These are phyloP conservation scores for Gymnarchus niloticus DNA, from an alignment of 2,113 vertebrate genomes.

Conservation along the genomic window DNA sequence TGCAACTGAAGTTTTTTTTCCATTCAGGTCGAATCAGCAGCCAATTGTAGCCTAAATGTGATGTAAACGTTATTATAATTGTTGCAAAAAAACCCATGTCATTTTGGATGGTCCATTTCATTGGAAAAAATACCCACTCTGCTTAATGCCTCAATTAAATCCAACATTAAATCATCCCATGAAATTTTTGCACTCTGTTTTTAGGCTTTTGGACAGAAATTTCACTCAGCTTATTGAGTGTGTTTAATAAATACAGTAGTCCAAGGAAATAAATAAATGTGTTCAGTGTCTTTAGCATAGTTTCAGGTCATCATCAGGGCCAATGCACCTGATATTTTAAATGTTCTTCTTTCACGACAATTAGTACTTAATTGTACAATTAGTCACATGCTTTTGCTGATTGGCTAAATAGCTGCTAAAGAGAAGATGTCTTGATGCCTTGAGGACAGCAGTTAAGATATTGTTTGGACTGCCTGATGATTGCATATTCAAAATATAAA, in stretches of 20 bases:
- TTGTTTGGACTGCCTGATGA: not conserved
- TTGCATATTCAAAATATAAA: not conserved
- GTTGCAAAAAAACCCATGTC: no score
- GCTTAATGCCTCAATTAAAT: not conserved
- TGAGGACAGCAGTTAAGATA: not conserved
- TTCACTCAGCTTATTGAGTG: not conserved
- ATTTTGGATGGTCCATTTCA: not conserved
- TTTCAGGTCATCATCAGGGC: not conserved
- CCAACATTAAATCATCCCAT: not conserved
- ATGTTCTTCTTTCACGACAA: not conserved
- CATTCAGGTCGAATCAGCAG: no score
- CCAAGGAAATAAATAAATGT: not conserved
- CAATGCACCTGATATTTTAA: constrained; percentile 1
- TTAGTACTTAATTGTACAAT: constrained; percentile 6
- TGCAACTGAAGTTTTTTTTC: no score
- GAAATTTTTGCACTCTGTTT: no score
- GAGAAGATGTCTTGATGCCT: not conserved
- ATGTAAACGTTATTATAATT: not conserved
- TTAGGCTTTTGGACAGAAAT: no score
- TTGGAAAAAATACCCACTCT: not conserved
- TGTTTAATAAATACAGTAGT: not conserved
- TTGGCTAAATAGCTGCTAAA: not conserved
- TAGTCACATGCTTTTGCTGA: constrained; percentile 7
- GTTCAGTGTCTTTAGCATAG: not conserved
- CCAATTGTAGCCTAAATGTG: no score